Evolutionary conservation across 2,888 invertebrate genomes (phyloP).

Genomic region (Drosophila meridionalis): DNA sequence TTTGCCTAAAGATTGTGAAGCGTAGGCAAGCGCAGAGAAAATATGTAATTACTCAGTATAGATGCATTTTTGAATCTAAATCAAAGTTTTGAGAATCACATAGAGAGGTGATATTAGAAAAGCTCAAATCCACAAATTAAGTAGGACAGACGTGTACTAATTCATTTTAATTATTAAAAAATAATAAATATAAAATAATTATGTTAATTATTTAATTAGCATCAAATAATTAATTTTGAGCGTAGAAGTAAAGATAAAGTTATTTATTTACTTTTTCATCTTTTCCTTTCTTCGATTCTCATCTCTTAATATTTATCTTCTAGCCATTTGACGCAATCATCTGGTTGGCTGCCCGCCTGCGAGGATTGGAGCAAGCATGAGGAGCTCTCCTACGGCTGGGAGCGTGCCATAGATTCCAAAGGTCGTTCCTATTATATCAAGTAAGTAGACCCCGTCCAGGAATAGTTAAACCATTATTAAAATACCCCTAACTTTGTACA

Average conservation of each 20-base stretch:
- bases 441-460: slow-evolving; percentile 85
- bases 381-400: slow-evolving; percentile 95
- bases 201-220: too few relatives aligned
- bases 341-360: slow-evolving; percentile 95
- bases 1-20: not conserved
- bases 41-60: not conserved
- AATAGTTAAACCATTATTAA: not conserved
- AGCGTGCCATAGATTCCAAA: slow-evolving; percentile 92
- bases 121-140: not conserved
- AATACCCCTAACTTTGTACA: slow-evolving; percentile 69
- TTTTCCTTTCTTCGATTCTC: not conserved
- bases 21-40: not conserved
- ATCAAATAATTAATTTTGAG: not conserved
- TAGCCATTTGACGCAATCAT: slow-evolving; percentile 93
- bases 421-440: slow-evolving; percentile 92
- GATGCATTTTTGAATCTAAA: not conserved
- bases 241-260: not conserved
- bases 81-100: not conserved
- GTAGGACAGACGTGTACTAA: not conserved
- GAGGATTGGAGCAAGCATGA: slow-evolving; percentile 91
- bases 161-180: too few relatives aligned
- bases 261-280: not conserved
- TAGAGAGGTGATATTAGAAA: not conserved
- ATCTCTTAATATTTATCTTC: slow-evolving; percentile 73
- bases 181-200: too few relatives aligned